A percentile compares a stretch with the other conserved stretches of the same genome.
Conservation (phyloP, 2,888 invertebrate genomes). For the Hololepta plana region DNA sequence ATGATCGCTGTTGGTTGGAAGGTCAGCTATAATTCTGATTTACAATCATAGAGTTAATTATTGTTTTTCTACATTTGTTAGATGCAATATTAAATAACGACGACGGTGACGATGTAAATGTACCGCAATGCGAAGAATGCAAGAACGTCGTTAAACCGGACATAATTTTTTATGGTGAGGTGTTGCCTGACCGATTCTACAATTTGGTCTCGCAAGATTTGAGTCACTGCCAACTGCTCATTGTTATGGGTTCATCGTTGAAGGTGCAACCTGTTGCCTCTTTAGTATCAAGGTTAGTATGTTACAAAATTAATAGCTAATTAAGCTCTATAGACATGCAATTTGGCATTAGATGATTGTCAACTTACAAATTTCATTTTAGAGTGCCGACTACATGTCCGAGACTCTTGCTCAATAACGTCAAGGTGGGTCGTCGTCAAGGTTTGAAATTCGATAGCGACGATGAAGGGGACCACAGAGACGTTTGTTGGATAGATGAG, state of each 20-base stretch:
- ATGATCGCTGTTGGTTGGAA: slow-evolving; percentile 72
- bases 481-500: slow-evolving; percentile 67
- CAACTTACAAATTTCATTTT: slow-evolving; percentile 7
- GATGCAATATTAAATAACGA: neutral
- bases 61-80: neutral
- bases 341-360: slow-evolving; percentile 3
- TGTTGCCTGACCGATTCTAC: slow-evolving; percentile 64
- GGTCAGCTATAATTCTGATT: slow-evolving; percentile 24
- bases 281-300: slow-evolving; percentile 53
- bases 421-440: slow-evolving; percentile 40
- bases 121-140: slow-evolving; percentile 36
- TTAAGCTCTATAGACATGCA: neutral
- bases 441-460: slow-evolving; percentile 41
- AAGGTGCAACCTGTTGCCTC: slow-evolving; percentile 91
- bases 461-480: slow-evolving; percentile 39
- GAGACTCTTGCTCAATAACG: slow-evolving; percentile 72
- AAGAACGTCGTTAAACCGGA: slow-evolving; percentile 81
- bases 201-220: slow-evolving; percentile 54
- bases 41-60: too few species aligned
- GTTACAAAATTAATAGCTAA: neutral
- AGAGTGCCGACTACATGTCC: slow-evolving; percentile 56
- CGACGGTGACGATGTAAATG: neutral
- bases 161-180: slow-evolving; percentile 91
- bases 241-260: slow-evolving; percentile 89
- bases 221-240: slow-evolving; percentile 69